Conservation (phyloP, 2,797 vertebrate species). For the Schizopygopsis pylzovi region DNA sequence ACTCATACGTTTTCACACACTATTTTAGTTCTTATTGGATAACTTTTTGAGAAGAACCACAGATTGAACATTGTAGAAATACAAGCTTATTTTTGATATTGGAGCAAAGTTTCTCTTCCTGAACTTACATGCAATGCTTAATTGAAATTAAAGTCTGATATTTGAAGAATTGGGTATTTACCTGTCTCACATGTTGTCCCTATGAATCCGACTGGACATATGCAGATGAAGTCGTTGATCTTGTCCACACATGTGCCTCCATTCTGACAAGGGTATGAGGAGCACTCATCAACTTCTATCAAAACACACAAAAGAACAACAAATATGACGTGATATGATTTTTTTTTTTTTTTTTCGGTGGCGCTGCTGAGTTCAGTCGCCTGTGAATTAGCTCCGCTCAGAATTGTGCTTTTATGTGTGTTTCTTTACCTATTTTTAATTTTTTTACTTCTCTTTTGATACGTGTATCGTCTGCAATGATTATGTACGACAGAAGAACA, state of each 20-base stretch:
- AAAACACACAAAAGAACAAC: conserved; percentile 28
- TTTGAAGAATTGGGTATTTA: conserved; percentile 58
- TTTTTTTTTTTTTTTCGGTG: too few relatives aligned
- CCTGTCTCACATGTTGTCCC: conserved; percentile 82
- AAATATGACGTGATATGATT: neutral
- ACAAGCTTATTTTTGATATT: neutral
- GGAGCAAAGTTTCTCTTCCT: neutral
- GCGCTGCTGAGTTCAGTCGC: too few relatives aligned
- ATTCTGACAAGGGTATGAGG: conserved; percentile 89
- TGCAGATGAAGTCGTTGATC: conserved; percentile 85
- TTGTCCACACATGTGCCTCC: conserved; percentile 85
- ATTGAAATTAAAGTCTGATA: neutral
- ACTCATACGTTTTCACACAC: conserved; percentile 13
- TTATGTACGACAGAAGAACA: too few relatives aligned
- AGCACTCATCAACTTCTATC: conserved; percentile 90
- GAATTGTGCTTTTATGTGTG: too few relatives aligned
- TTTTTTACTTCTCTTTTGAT: too few relatives aligned
- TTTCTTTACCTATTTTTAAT: too few relatives aligned
- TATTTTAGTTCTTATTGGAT: conserved; percentile 11
- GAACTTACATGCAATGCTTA: neutral
- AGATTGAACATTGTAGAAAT: neutral
- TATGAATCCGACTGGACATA: conserved; percentile 83
- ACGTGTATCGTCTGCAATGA: too few relatives aligned
- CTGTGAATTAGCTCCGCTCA: too few relatives aligned
- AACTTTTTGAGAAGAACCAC: neutral